phyloP scores from a whole-genome alignment of 2,797 vertebrate genomes.

The Antrozous pallidus region DNA sequence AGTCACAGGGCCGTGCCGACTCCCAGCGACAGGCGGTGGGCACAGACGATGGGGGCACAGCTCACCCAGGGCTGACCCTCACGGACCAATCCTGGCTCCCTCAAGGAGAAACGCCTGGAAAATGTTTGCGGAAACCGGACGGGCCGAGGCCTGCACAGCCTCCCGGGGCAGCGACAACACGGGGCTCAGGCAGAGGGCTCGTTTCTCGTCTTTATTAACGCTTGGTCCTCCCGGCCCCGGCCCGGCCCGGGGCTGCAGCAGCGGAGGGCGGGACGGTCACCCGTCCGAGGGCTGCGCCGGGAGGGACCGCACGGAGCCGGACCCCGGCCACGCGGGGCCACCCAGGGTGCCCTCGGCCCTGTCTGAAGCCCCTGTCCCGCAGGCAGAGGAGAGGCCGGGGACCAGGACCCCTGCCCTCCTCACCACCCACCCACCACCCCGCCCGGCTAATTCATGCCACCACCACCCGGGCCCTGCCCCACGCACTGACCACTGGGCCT shows the following conservation, averaged over 20 bases:
- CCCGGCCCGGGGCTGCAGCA: neutral
- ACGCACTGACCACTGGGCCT: neutral
- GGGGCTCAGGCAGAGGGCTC: conserved; percentile 25
- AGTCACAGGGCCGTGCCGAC: neutral
- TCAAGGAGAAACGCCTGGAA: neutral
- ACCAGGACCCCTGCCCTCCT: neutral
- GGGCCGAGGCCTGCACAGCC: neutral
- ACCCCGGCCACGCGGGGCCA: neutral
- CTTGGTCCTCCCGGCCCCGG: conserved; percentile 41
- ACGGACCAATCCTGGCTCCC: neutral
- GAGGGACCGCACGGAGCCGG: neutral
- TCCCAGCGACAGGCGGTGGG: neutral
- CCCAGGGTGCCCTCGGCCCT: neutral
- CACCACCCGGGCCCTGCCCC: conserved; percentile 42
- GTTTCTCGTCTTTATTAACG: conserved; percentile 74
- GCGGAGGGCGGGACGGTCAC: neutral
- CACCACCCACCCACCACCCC: neutral
- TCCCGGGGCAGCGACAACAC: neutral
- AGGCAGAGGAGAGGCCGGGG: neutral
- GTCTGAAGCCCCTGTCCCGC: neutral
- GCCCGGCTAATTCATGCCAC: neutral
- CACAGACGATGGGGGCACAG: neutral
- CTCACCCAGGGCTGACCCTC: neutral
- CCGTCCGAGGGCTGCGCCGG: neutral
- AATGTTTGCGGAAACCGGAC: neutral